These are phyloP conservation scores for Hypomesus transpacificus DNA, from an alignment of 2,113 vertebrate species.

Conservation along the genomic window DNA sequence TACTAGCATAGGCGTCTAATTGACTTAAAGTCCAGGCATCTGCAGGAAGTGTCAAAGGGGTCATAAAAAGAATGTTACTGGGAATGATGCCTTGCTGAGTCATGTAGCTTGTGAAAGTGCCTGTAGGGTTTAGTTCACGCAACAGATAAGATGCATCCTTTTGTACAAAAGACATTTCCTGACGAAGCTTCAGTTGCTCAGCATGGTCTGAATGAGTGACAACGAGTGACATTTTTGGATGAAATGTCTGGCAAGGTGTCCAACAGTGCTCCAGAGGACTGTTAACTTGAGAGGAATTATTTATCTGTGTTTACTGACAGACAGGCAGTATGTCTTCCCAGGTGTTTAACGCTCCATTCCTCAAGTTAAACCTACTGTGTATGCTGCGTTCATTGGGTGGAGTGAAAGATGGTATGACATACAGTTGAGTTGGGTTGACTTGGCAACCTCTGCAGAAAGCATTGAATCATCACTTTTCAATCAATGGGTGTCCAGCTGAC, in stretches of 20 bases:
- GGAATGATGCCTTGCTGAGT: neutral
- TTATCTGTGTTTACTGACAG: neutral
- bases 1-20: slow-evolving; percentile 14
- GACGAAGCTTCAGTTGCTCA: neutral
- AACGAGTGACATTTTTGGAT: neutral
- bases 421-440: too few relatives aligned
- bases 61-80: slow-evolving; percentile 15
- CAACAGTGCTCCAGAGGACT: neutral
- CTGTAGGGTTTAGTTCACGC: neutral
- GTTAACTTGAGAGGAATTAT: neutral
- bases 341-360: too few relatives aligned
- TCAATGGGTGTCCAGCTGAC: too few relatives aligned
- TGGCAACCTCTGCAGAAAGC: too few relatives aligned
- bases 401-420: too few relatives aligned
- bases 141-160: too few relatives aligned
- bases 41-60: slow-evolving; percentile 14
- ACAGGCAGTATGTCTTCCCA: neutral
- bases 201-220: neutral
- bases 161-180: neutral
- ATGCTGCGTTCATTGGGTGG: too few relatives aligned
- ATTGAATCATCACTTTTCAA: too few relatives aligned
- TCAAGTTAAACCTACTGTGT: too few relatives aligned
- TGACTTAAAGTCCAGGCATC: slow-evolving; percentile 2
- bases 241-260: neutral
- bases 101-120: neutral